Evolutionary conservation across 2,797 vertebrate genomes (phyloP), one percentile per base, ranked within the genome.

Genomic region (Distichodus sexfasciatus): DNA sequence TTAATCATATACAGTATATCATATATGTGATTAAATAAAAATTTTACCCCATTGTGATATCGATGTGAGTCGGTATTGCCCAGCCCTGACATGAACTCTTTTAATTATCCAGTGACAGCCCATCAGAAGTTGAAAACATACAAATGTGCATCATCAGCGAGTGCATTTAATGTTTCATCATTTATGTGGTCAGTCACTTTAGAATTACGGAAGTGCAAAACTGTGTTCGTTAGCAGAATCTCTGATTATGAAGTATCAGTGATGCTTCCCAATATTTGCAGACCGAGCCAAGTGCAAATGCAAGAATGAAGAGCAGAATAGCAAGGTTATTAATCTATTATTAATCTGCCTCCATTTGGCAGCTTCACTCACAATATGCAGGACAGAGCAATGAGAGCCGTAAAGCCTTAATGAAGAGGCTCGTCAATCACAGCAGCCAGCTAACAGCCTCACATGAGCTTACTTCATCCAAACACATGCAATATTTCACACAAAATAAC

Each of bases 321-420:
- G 40, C 63, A 67, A 41, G 31, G 40, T 63, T 74, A 79, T 87
- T 89, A 82, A 89, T 90, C 79, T 84, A 87, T 89, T 89, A 90
- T 90, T 90, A 74, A 90, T 86, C 69, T 54, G 33, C 28, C 41
- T 72, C 76, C 79, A 75, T 81, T 87, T 85, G 69, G 63, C 69
- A 79, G 78, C 81, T 33, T 47, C 71, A 66, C 79, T 80, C 58
- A 75, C 65, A 63, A 60, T 62, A 58, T 63, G 54, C 43, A 46
- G 9, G 44, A 64, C 55, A 31, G 40, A 44, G 24, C n/a, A 36
- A 41, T 33, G 41, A 33, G 26, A 33, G 24, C 24, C n/a, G n/a
- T 17, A 24, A 28, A n/a, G n/a, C n/a, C n/a, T 51, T 46, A 14
- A 64, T 69, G 59, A 72, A 72, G 35, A 72, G 53, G 48, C 47